Conservation (phyloP, 2,113 vertebrate genomes). For the Indri indri region DNA sequence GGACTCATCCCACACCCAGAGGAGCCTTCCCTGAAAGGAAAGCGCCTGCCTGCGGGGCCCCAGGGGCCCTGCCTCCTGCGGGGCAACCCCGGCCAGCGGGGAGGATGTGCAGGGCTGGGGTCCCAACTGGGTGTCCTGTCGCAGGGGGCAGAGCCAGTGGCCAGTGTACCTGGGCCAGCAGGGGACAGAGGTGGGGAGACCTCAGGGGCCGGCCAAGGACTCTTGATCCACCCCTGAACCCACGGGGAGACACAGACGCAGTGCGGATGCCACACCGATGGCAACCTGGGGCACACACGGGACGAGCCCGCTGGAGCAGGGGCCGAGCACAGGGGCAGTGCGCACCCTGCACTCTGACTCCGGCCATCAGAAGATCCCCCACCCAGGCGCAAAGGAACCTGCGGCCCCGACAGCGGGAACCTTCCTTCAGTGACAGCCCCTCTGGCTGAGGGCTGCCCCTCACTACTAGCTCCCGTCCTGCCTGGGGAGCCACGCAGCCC, state of each 20-base stretch:
- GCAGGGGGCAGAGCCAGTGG: too few relatives aligned
- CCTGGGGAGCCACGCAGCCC: too few relatives aligned
- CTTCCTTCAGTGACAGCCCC: too few relatives aligned
- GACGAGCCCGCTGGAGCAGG: accelerated
- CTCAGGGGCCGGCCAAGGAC: not conserved
- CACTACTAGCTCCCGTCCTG: too few relatives aligned
- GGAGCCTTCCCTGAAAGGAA: too few relatives aligned
- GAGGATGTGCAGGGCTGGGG: accelerated
- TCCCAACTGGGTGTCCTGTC: not conserved
- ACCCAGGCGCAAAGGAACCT: not conserved
- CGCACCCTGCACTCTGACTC: accelerated
- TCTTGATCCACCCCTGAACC: not conserved
- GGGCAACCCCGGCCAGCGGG: not conserved
- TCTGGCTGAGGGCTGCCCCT: too few relatives aligned
- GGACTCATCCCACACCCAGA: accelerated
- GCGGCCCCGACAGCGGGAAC: too few relatives aligned
- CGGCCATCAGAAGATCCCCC: accelerated
- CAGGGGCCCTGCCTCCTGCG: accelerated
- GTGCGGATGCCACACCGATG: accelerated
- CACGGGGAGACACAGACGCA: not conserved
- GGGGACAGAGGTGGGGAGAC: not conserved
- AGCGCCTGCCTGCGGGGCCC: not conserved
- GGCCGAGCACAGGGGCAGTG: accelerated
- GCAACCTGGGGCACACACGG: accelerated
- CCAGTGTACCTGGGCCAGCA: not conserved